Conservation (phyloP, 1,140 invertebrate genomes). For the Heliconius nattereri region DNA sequence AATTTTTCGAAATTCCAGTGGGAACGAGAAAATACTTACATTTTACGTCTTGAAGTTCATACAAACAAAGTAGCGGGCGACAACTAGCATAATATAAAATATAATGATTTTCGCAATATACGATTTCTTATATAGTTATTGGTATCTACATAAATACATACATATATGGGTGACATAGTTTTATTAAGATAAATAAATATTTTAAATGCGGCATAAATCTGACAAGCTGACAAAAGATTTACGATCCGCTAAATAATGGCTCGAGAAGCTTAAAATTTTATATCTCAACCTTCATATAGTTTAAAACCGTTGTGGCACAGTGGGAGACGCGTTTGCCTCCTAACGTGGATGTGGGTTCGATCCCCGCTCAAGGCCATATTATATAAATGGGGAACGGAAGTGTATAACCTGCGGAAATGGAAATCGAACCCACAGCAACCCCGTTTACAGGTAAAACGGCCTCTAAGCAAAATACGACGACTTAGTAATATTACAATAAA, state of each 20-base stretch:
- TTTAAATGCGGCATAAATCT: conserved; percentile 35
- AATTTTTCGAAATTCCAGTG: too few relatives aligned
- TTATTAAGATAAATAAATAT: conserved; percentile 35
- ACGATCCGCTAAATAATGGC: conserved; percentile 24
- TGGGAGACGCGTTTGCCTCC: too few relatives aligned
- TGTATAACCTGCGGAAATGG: too few relatives aligned
- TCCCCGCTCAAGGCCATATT: too few relatives aligned
- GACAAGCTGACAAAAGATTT: conserved; percentile 31
- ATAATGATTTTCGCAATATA: background rate
- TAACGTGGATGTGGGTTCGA: too few relatives aligned
- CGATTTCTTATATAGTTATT: background rate
- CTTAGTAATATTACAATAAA: background rate
- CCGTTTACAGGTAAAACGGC: too few relatives aligned
- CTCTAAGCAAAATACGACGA: too few relatives aligned
- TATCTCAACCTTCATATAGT: conserved; percentile 3
- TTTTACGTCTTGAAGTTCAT: too few relatives aligned
- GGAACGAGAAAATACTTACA: too few relatives aligned
- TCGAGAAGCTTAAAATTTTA: conserved; percentile 19
- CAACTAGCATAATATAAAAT: too few relatives aligned
- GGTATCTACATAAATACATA: background rate
- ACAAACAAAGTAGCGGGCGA: background rate
- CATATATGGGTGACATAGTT: conserved; percentile 34
- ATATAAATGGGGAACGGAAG: too few relatives aligned
- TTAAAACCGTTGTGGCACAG: background rate
- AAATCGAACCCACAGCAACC: too few relatives aligned